phyloP scores from a whole-genome alignment of 2,888 invertebrate genomes.

The Epiblema foenella region DNA sequence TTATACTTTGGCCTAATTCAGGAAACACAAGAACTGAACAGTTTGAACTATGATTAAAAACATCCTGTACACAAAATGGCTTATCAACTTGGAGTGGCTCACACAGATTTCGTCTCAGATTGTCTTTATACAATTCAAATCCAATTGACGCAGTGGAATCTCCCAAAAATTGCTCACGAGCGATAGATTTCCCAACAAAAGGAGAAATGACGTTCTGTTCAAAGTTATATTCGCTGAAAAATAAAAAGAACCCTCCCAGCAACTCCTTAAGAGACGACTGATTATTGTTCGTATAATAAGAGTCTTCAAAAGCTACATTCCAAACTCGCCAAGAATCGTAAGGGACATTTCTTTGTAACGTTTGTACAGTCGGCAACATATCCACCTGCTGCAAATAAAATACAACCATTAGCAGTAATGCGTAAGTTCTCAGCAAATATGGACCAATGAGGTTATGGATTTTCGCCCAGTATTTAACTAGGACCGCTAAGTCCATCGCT shows the following conservation, averaged over 20 bases:
- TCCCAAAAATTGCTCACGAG: constrained; percentile 59
- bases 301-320: constrained; percentile 77
- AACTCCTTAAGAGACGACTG: constrained; percentile 66
- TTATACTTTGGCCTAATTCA: constrained; percentile 18
- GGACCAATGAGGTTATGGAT: constrained; percentile 76
- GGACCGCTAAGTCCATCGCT: constrained; percentile 81
- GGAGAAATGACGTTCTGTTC: constrained; percentile 81
- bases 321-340: constrained; percentile 67
- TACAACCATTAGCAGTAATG: constrained; percentile 84
- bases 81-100: constrained; percentile 54
- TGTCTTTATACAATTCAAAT: constrained; percentile 64
- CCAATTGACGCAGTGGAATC: constrained; percentile 44
- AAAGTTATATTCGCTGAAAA: constrained; percentile 83
- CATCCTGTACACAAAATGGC: constrained; percentile 82
- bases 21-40: constrained; percentile 55
- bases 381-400: constrained; percentile 86
- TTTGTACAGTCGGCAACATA: constrained; percentile 76
- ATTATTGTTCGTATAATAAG: constrained; percentile 51
- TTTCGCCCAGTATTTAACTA: constrained; percentile 88
- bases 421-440: constrained; percentile 85
- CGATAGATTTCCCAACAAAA: constrained; percentile 75
- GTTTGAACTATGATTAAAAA: constrained; percentile 81
- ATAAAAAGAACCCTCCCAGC: constrained; percentile 85
- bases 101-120: constrained; percentile 46
- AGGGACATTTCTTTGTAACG: constrained; percentile 61